Base-by-base conservation (phyloP, 2,113 vertebrate species). In the Hippotragus niger region DNA sequence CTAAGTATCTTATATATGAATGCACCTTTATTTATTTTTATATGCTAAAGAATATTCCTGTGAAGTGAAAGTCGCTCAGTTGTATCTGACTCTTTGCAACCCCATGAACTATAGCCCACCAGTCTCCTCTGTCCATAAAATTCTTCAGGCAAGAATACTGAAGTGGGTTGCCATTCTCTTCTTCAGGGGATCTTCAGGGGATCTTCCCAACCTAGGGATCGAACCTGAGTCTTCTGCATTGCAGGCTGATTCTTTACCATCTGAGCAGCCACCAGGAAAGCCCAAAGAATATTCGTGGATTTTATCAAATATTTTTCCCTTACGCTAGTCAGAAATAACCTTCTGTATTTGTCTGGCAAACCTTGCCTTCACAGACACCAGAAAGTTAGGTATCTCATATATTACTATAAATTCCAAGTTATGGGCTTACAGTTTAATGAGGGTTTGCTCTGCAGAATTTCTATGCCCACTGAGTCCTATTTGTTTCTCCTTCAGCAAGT, bases 291-390 rank as follows among this genome's bases (percentile, higher is more conserved):
- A 85, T 71, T 64, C 5, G 1, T 96, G 91, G 4, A 85, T n/a
- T 55, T 92, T 93, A 88, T 60, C 21, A 91, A 52, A 43, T 74
- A 29, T 52, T 57, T 62, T 52, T 10, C 15, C 16, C 14, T 40
- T 90, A 83, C n/a, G 12, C 21, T 78, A 50, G 2, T 93, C 25
- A 91, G 78, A 92, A 88, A 96, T 45, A 2, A 4, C 11, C 31
- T 78, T 91, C 36, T 60, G 60, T 82, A 78, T 92, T 95, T 95
- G 78, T 62, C 83, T 97, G 25, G 16, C 5, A 93, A 90, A 33
- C 1, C 5, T 74, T 93, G 13, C 2, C 7, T 96, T 96, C 60
- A 83, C 21, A 53, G 8, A 90, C 6, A 87, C 23, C 52, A 21
- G 27, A 82, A 88, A 88, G 76, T 10, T 52, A 95, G 58, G 50